Base-by-base conservation (phyloP, 2,888 invertebrate genomes). In the Athrips mouffetella region DNA sequence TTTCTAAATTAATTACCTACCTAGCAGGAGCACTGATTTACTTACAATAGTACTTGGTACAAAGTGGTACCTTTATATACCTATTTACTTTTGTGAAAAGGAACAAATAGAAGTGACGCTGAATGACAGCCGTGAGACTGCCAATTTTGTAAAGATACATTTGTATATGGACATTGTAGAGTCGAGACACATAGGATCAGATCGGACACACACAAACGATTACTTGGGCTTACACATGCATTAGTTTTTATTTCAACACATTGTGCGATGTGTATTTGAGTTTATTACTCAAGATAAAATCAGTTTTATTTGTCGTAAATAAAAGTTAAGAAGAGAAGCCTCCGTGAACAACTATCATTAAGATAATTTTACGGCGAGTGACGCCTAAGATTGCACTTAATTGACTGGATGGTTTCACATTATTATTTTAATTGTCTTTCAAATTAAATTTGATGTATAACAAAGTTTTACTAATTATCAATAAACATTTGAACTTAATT, bases 81-180 rank as follows among this genome's bases (percentile, higher is more conserved):
- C n/a, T n/a, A n/a, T n/a, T n/a, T n/a, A n/a, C n/a, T n/a, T n/a
- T n/a, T n/a, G 10, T 57, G 60, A 62, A 59, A 60, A 57, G 52
- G 52, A 68, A 73, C 68, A 68, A 73, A 67, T 62, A 65, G 59
- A 54, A 55, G 50, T 33, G 42, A 52, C 21, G 16, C 15, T 80
- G 78, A 82, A 55, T 76, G 84, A 76, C 82, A 82, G 51, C 61
- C 81, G 70, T 82, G 58, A 51, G 49, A 59, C 52, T 57, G 52
- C 42, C 62, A 57, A 76, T 74, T 79, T 66, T 55, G 50, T 59
- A 18, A 18, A 15, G 18, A n/a, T 18, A 3, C 3, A n/a, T n/a
- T n/a, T n/a, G n/a, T n/a, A n/a, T n/a, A n/a, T n/a, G n/a, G n/a
- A n/a, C n/a, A n/a, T n/a, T n/a, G n/a, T n/a, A n/a, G n/a, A n/a